phyloP scores from a whole-genome alignment of 2,888 invertebrate genomes.

The Elegia similella region DNA sequence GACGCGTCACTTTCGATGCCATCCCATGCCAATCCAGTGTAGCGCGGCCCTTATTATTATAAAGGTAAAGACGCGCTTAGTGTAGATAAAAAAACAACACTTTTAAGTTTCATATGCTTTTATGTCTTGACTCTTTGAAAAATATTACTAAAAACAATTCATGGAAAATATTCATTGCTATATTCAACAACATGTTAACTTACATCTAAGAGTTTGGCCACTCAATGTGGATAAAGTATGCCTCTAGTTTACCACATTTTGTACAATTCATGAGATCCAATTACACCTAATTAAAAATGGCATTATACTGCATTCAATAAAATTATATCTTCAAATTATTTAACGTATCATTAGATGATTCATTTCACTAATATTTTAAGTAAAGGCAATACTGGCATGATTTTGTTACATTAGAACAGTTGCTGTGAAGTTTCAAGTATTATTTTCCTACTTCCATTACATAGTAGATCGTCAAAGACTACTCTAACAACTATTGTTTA shows the following conservation, averaged over 20 bases:
- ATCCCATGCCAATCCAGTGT: too few relatives aligned
- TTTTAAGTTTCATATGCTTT: slow-evolving; percentile 52
- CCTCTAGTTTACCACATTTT: slow-evolving; percentile 39
- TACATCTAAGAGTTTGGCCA: slow-evolving; percentile 59
- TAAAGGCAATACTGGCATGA: slow-evolving; percentile 60
- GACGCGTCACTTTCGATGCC: too few relatives aligned
- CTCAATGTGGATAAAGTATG: slow-evolving; percentile 36
- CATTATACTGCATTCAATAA: slow-evolving; percentile 45
- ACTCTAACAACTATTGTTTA: slow-evolving; percentile 29
- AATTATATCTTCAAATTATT: slow-evolving; percentile 40
- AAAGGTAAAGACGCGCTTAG: too few relatives aligned
- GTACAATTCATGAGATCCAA: slow-evolving; percentile 67
- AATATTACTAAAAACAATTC: slow-evolving; percentile 60
- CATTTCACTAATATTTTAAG: slow-evolving; percentile 36
- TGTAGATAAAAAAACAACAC: slow-evolving; percentile 23
- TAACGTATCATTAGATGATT: slow-evolving; percentile 35
- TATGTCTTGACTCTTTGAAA: slow-evolving; percentile 53
- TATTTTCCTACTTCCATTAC: slow-evolving; percentile 24
- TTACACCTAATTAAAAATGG: slow-evolving; percentile 36
- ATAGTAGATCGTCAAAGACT: slow-evolving; percentile 27
- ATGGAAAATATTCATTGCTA: slow-evolving; percentile 63
- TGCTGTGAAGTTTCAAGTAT: slow-evolving; percentile 2
- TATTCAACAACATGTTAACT: slow-evolving; percentile 55
- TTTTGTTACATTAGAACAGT: slow-evolving; percentile 21
- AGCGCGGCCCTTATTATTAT: too few relatives aligned